Conservation (phyloP, 2,797 vertebrate species). For the Gymnodraco acuticeps region DNA sequence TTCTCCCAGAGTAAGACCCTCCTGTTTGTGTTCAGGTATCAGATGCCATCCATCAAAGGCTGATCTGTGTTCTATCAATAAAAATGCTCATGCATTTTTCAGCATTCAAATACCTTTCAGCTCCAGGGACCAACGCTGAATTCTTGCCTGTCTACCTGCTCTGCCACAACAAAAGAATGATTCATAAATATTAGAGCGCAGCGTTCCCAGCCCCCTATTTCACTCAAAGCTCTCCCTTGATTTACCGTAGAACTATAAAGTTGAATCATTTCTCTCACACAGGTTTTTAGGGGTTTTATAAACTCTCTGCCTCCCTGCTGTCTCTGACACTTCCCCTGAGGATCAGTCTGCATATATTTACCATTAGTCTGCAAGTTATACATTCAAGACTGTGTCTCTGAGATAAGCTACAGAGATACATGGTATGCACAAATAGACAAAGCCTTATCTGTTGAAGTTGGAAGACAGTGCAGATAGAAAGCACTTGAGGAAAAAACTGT, state of each 20-base stretch:
- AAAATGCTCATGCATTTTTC: slow-evolving; percentile 79
- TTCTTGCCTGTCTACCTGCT: slow-evolving; percentile 60
- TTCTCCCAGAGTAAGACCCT: slow-evolving; percentile 42
- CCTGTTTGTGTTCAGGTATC: slow-evolving; percentile 56
- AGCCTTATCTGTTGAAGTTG: not conserved
- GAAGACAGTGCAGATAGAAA: slow-evolving; percentile 14
- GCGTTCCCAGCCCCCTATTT: slow-evolving; percentile 45
- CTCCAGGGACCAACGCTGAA: slow-evolving; percentile 56
- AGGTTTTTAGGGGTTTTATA: slow-evolving; percentile 54
- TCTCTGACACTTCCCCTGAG: slow-evolving; percentile 42
- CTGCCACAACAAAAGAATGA: slow-evolving; percentile 73
- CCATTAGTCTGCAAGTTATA: slow-evolving; percentile 35
- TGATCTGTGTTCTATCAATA: slow-evolving; percentile 71
- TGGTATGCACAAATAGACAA: not conserved
- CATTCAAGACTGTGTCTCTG: slow-evolving; percentile 15
- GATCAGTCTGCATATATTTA: slow-evolving; percentile 50
- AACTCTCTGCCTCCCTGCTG: slow-evolving; percentile 43
- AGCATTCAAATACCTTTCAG: slow-evolving; percentile 75
- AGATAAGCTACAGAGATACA: not conserved
- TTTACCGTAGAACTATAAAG: slow-evolving; percentile 59
- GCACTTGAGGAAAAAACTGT: slow-evolving; percentile 3
- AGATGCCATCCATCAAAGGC: slow-evolving; percentile 76
- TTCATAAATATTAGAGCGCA: slow-evolving; percentile 80
- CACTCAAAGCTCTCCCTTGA: slow-evolving; percentile 50
- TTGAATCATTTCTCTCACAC: slow-evolving; percentile 53